These are phyloP conservation scores for Chondrosia reniformis DNA, from an alignment of 37 sponge, comb jelly and placozoan genomes.

Conservation along the genomic window DNA sequence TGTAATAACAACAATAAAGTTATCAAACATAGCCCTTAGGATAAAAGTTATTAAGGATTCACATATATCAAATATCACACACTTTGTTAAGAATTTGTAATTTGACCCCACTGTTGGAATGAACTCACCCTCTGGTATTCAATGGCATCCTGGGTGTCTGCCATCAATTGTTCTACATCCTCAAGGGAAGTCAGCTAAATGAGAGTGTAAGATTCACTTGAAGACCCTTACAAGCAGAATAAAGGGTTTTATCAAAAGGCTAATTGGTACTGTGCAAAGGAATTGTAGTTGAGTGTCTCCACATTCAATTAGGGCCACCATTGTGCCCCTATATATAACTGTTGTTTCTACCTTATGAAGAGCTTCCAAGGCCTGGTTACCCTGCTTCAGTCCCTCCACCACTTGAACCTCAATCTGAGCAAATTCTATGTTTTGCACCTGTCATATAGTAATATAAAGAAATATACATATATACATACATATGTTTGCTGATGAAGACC, in stretches of 20 bases:
- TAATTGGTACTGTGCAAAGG: too few species aligned
- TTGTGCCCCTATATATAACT: too few species aligned
- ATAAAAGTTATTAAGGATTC: background rate
- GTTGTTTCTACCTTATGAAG: conserved; percentile 79
- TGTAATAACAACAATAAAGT: background rate
- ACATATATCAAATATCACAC: background rate
- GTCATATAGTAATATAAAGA: background rate
- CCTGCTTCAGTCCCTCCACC: conserved; percentile 91
- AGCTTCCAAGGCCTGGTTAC: conserved; percentile 80
- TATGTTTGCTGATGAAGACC: background rate
- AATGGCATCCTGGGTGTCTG: conserved; percentile 91
- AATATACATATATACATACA: background rate
- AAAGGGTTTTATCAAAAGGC: too few species aligned
- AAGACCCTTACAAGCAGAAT: too few species aligned
- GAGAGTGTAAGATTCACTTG: background rate
- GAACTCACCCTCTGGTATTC: conserved; percentile 89
- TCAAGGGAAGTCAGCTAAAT: conserved; percentile 90
- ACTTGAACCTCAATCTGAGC: conserved; percentile 95
- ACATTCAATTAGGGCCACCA: too few species aligned
- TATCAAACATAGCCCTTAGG: background rate
- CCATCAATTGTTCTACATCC: conserved; percentile 95
- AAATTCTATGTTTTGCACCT: conserved; percentile 91
- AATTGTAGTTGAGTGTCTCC: too few species aligned
- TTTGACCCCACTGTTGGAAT: too few species aligned
- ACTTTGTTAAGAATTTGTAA: background rate